Base-by-base conservation (phyloP, 1,140 invertebrate genomes). In the Pogonomyrmex barbatus region DNA sequence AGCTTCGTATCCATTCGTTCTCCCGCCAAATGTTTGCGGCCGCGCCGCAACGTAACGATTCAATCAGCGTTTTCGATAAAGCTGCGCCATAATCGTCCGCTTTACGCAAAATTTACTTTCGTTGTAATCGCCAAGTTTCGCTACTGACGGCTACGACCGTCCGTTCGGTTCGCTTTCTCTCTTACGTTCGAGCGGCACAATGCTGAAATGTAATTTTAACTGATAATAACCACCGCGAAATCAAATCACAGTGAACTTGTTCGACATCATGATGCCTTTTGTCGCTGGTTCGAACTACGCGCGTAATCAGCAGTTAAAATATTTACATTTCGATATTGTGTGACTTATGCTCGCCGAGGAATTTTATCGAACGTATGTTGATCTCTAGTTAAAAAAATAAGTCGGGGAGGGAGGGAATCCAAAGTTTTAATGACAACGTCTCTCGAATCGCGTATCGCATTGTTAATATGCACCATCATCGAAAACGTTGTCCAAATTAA, bases 21-120 rank as follows among this genome's bases (percentile, higher is more conserved):
- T 60, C 12, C 9, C n/a, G 8, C 12, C 24, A 1, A 12, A 8
- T 12, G 8, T 82, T 24, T 36, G 47, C 39, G 2, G 17, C 30
- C 30, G 12, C 17, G 12, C 17, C 45, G 8, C 12, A 65, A 54
- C 24, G 63, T 68, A 58, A 83, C 12, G 17, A 75, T 39, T 83
- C 42, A 83, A 50, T 83, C 24, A n/a, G 24, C 39, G 24, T 70
- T 24, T 30, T 54, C 67, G 42, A 62, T 24, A 60, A 73, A 47
- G 17, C 42, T 24, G 10, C 62, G n/a, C 9, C 24, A n/a, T 47
- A 82, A 70, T 30, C 50, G 58, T 82, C 45, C 42, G 30, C 30
- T 73, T 73, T 73, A 73, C 14, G 54, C 42, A 83, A 75, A 83
- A 60, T 62, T 75, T 83, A 83, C 79, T 83, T 75, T 83, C 79